Conservation (phyloP, 2,113 vertebrate species). For the Cinclus cinclus region DNA sequence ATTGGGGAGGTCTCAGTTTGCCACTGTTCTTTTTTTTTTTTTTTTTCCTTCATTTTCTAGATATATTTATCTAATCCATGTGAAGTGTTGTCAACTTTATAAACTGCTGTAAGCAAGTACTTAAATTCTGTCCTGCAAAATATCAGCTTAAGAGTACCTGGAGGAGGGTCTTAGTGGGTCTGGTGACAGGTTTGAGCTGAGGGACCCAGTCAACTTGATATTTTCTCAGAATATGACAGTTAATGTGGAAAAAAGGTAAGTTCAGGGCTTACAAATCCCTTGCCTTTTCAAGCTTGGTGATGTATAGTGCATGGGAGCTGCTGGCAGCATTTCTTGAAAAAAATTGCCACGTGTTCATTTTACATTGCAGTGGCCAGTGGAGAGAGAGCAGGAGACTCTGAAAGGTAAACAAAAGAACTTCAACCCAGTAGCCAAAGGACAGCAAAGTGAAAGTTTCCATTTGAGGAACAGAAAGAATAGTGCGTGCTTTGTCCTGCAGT, state of each 20-base stretch:
- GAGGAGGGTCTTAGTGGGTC: neutral
- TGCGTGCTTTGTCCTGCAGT: neutral
- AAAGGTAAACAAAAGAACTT: conserved; percentile 35
- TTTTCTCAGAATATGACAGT: neutral
- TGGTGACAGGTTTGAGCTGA: neutral
- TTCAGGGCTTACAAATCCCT: neutral
- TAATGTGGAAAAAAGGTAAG: neutral
- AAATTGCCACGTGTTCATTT: conserved; percentile 34
- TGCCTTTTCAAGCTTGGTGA: neutral
- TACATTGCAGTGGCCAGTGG: neutral
- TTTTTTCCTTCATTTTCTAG: neutral
- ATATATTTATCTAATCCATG: neutral
- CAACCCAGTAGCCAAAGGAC: neutral
- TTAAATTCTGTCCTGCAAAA: neutral
- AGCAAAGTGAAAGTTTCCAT: neutral
- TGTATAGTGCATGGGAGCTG: neutral
- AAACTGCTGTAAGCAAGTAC: neutral
- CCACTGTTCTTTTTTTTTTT: neutral
- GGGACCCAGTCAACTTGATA: neutral
- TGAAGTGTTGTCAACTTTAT: neutral
- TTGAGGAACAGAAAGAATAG: neutral
- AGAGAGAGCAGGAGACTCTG: neutral
- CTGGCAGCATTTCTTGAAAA: neutral
- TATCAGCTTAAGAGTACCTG: neutral
- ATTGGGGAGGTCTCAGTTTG: neutral